Conservation (phyloP, 2,797 vertebrate genomes). For the Helarctos malayanus region DNA sequence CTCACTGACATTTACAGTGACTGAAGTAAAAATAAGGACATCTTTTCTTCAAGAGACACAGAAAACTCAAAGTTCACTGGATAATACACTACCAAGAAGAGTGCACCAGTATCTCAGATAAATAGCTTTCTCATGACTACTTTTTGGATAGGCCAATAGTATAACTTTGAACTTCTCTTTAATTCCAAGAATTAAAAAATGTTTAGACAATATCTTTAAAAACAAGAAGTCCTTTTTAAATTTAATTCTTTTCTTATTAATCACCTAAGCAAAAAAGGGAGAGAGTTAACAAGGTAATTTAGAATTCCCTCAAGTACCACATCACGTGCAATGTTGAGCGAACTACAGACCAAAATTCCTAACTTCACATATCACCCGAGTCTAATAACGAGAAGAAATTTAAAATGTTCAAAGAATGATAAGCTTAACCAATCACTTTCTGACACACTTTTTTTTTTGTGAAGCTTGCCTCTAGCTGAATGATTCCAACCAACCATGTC, state of each 20-base stretch:
- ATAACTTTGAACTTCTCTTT: slow-evolving; percentile 54
- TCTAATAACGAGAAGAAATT: slow-evolving; percentile 42
- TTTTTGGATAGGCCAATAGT: slow-evolving; percentile 13
- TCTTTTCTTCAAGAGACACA: slow-evolving; percentile 72
- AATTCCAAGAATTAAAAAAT: slow-evolving; percentile 51
- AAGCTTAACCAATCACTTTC: slow-evolving; percentile 50
- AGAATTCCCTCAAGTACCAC: slow-evolving; percentile 10
- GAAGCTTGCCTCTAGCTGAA: background rate
- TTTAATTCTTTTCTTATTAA: slow-evolving; percentile 43
- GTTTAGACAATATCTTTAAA: slow-evolving; percentile 35
- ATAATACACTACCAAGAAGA: slow-evolving; percentile 68
- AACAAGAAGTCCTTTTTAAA: slow-evolving; percentile 29
- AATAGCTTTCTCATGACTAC: slow-evolving; percentile 9
- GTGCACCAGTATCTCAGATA: slow-evolving; percentile 14
- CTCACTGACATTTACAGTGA: slow-evolving; percentile 77
- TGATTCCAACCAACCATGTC: background rate
- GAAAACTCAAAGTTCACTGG: slow-evolving; percentile 74
- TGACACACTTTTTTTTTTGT: background rate
- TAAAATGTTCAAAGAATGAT: background rate
- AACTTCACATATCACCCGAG: background rate
- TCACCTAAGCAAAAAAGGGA: background rate
- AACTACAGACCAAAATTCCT: background rate
- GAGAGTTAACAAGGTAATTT: slow-evolving; percentile 6
- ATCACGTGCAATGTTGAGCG: background rate
- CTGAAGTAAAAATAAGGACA: slow-evolving; percentile 25